Conservation (phyloP, 2,113 vertebrate species). For the Hippopotamus amphibius region DNA sequence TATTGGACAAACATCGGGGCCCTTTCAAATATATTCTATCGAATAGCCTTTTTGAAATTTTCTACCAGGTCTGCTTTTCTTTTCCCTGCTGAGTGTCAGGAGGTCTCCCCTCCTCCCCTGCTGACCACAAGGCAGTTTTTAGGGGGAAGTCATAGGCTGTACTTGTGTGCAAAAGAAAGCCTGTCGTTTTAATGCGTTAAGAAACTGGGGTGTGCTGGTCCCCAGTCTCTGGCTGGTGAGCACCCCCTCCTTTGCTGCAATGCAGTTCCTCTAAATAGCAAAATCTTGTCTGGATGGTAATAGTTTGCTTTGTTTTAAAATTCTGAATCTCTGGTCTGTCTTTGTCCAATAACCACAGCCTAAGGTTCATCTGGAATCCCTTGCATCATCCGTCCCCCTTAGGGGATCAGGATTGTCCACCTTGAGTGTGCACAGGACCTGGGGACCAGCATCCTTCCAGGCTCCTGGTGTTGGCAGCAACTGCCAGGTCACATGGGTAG, state of each 20-base stretch:
- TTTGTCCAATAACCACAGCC: background rate
- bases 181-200: background rate
- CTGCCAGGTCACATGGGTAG: background rate
- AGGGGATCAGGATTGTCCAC: background rate
- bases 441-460: background rate
- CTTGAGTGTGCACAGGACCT: background rate
- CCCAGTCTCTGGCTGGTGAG: background rate
- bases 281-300: conserved; percentile 20
- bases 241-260: conserved; percentile 70
- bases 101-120: background rate
- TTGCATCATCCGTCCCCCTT: background rate
- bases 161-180: background rate
- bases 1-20: background rate
- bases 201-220: conserved; percentile 27
- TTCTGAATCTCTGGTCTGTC: conserved; percentile 32
- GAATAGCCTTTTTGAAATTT: background rate
- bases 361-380: background rate
- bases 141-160: background rate
- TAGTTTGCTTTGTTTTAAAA: conserved; percentile 52
- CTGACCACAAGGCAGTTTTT: background rate
- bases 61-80: background rate
- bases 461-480: background rate
- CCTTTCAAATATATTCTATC: background rate
- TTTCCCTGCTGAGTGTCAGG: background rate
- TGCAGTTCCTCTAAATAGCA: conserved; percentile 68